Conservation (phyloP, 2,113 vertebrate genomes). For the Dascyllus trimaculatus region DNA sequence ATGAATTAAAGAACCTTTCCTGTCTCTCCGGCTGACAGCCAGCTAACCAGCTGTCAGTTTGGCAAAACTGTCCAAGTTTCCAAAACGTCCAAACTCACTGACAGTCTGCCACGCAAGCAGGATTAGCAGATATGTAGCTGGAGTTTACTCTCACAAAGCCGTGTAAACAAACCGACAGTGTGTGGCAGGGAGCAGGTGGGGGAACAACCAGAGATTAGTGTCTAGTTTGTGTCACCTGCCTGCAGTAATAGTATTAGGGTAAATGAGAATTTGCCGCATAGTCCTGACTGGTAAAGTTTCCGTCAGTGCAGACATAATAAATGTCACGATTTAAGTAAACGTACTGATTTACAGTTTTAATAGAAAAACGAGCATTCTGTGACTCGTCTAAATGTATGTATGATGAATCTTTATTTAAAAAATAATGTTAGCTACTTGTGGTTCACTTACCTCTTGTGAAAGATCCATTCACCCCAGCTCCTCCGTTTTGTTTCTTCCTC, state of each 20-base stretch:
- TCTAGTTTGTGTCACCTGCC: slow-evolving; percentile 11
- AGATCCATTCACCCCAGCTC: slow-evolving; percentile 56
- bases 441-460: slow-evolving; percentile 67
- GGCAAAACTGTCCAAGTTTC: not conserved
- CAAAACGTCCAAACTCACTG: slow-evolving; percentile 2
- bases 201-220: not conserved
- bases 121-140: not conserved
- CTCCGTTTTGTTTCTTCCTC: slow-evolving; percentile 70
- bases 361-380: not conserved
- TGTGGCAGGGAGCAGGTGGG: no score
- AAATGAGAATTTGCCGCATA: not conserved
- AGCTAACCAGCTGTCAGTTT: slow-evolving; percentile 1
- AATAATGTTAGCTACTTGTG: not conserved
- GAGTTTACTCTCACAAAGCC: not conserved
- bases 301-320: not conserved
- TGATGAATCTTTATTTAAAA: not conserved
- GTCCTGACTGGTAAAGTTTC: not conserved
- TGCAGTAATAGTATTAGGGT: slow-evolving; percentile 10
- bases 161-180: not conserved
- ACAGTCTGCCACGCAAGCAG: slow-evolving; percentile 69
- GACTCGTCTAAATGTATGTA: not conserved
- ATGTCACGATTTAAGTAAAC: not conserved
- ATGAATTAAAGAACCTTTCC: not conserved
- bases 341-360: not conserved
- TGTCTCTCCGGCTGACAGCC: not conserved